Base-by-base conservation (phyloP, 2,888 invertebrate genomes). In the Anaspis maculata region DNA sequence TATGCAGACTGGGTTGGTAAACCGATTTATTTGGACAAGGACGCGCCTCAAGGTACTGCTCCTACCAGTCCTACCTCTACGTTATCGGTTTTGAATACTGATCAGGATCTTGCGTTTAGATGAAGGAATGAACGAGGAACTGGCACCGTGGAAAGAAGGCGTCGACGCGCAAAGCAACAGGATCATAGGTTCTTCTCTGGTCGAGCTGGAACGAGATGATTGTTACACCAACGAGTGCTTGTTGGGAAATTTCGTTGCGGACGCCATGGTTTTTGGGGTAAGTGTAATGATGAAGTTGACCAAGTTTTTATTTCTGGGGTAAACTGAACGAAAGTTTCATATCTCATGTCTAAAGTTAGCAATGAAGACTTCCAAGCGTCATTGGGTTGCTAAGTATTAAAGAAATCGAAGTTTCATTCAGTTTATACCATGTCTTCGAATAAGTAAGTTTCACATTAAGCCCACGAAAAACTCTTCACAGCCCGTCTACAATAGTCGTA, bases 181-280 rank as follows among this genome's bases (percentile, higher is more conserved):
- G 30, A 42, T 52, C 12, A 11, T 53, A 4, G 52, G 54, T 7
- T 27, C 38, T 7, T 42, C 48, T 13, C 32, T 51, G 3, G 54
- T 54, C 3, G 34, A 37, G 9, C 57, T 87, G 14, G 67, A 72
- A 2, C 69, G 68, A 16, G 59, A 61, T 0, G 52, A 57, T 2
- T 86, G 86, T 48, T 52, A 70, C 1, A 62, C 64, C n/a, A 51
- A 51, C 0, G 87, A 87, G 58, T 87, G 86, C 51, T 82, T 79
- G 50, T 61, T 86, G 27, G 87, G 84, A 12, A 79, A 75, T 55
- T 73, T 83, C 10, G 68, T 83, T 29, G 72, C 81, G 16, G 84
- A 86, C 44, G 77, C 83, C 0, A 76, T 80, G 66, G 66, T 83
- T 44, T 65, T 79, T 49, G 54, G 70, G 34, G 82, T 82, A 58